Base-by-base conservation (phyloP, 2,797 vertebrate genomes). In the Spinus olivaceus region DNA sequence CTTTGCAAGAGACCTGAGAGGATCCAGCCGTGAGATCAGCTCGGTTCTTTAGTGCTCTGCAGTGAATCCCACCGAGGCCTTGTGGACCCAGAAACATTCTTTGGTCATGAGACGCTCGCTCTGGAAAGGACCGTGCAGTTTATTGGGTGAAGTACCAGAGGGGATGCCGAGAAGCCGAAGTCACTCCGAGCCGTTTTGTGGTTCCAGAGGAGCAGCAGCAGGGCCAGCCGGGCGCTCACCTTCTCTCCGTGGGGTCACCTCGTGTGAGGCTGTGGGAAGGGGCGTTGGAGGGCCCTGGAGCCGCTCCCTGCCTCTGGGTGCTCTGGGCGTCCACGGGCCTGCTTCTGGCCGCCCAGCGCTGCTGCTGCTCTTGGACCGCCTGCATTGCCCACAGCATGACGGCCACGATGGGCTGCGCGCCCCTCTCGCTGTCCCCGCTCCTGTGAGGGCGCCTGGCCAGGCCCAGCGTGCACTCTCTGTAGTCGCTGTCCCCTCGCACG, bases 261-360 rank as follows among this genome's bases (percentile, higher is more conserved):
- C 2, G 0, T 21, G 15, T 4, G n/a, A 44, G 30, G 41, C 13
- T 2, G 20, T 1, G 0, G 37, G 18, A 22, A 6, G 1, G 21
- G 18, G 18, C 0, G 0, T 1, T 16, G n/a, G 50, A 71, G 6
- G 22, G 24, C 33, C 50, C 72, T 9, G 27, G 42, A 37, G 33
- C 33, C 7, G 16, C 42, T 15, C 2, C 33, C 27, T 7, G 21
- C 21, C 54, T 46, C 27, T 14, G n/a, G 25, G 6, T 14, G 0
- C 12, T 14, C 12, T 24, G 5, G 1, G 14, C 11, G 3, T 14
- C 17, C 21, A 0, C 0, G 4, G 21, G 14, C 8, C n/a, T 2
- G 12, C n/a, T 25, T 5, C 71, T 44, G 57, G 6, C 44, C 6
- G 28, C 50, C 37, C 3, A 9, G 24, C 0, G 13, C 14, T 69